Conservation (phyloP, 2,888 invertebrate genomes). For the Lasioglossum calceatum region DNA sequence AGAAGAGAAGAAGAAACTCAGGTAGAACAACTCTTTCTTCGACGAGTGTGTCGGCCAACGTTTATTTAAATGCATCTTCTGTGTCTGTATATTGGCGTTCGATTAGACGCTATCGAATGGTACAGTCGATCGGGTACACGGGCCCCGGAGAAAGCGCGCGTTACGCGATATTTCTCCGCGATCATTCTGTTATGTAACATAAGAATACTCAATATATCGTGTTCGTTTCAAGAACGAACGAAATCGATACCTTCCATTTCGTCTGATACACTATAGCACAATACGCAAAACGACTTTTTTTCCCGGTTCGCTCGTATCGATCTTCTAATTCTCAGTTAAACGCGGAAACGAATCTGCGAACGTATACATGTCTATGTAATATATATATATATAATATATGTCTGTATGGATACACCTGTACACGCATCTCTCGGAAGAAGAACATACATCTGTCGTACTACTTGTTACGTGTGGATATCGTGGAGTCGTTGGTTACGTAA, state of each 20-base stretch:
- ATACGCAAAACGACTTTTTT: not conserved
- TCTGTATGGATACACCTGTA: not conserved
- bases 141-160: not conserved
- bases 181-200: constrained; percentile 7
- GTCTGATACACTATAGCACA: not conserved
- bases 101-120: not conserved
- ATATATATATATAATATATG: not conserved
- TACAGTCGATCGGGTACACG: not conserved
- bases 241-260: constrained; percentile 7
- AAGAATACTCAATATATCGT: constrained; percentile 8
- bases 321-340: not conserved
- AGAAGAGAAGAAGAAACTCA: constrained; percentile 6
- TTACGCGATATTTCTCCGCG: not conserved
- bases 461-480: not conserved
- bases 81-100: not conserved
- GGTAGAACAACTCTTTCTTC: constrained; percentile 24
- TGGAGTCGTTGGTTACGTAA: not conserved
- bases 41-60: not conserved
- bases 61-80: not conserved
- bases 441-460: not conserved
- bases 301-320: not conserved
- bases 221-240: not conserved
- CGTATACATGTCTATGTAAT: not conserved
- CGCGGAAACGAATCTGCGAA: not conserved
- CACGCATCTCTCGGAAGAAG: not conserved